Percentiles rank a stretch among this genome's conserved stretches.
phyloP scores from a whole-genome alignment of 92 coral and sea anemone genomes.

The Metridium senile region DNA sequence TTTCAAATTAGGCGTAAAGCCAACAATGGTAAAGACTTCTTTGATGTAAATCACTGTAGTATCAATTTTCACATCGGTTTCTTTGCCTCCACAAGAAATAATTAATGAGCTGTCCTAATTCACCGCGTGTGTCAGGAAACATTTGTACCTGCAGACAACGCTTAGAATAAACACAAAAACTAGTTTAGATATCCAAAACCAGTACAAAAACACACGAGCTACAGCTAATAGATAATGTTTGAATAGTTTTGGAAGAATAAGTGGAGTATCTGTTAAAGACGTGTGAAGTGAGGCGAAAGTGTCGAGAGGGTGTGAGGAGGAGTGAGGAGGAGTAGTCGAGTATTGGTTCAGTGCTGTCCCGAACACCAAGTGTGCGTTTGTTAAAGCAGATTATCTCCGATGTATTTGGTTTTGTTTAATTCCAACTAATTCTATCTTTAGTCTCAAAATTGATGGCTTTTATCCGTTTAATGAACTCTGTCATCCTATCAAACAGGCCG shows the following conservation, averaged over 20 bases:
- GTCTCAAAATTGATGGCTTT: not conserved
- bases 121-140: constrained; percentile 22
- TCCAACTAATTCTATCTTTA: constrained; percentile 2
- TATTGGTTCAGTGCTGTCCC: not conserved
- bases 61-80: constrained; percentile 38
- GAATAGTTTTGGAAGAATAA: too few relatives aligned
- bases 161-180: not conserved
- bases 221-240: too few relatives aligned
- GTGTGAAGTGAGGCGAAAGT: not conserved
- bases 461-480: constrained; percentile 28
- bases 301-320: not conserved
- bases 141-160: not conserved
- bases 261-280: not conserved
- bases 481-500: constrained; percentile 21
- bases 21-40: constrained; percentile 6
- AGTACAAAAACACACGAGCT: not conserved
- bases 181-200: not conserved
- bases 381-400: constrained; percentile 24
- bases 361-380: constrained; percentile 42
- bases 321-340: not conserved
- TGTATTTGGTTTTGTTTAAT: constrained; percentile 10
- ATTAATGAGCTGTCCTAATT: constrained; percentile 43
- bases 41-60: not conserved
- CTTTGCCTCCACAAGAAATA: constrained; percentile 41
- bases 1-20: constrained; percentile 1